Conservation (phyloP, 2,888 invertebrate genomes). For the Synanthedon tipuliformis region DNA sequence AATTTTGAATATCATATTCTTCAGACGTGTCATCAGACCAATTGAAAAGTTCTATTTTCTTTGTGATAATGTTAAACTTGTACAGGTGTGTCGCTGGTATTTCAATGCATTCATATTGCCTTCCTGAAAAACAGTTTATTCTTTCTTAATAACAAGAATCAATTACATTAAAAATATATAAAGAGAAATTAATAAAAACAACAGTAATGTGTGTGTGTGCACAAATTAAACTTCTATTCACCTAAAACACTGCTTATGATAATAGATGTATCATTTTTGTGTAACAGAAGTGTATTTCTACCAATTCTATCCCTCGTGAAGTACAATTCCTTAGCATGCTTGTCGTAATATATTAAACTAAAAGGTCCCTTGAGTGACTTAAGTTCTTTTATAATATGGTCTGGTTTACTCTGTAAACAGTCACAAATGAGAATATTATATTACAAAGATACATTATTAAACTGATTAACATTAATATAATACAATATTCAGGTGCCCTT, state of each 20-base stretch:
- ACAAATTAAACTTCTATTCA: constrained; percentile 15
- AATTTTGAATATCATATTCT: constrained; percentile 23
- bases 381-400: constrained; percentile 55
- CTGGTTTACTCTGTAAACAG: constrained; percentile 8
- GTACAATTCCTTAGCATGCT: constrained; percentile 70
- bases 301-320: constrained; percentile 90
- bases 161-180: background rate
- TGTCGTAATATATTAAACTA: constrained; percentile 82
- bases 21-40: constrained; percentile 32
- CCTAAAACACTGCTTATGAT: constrained; percentile 69
- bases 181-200: background rate
- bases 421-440: constrained; percentile 38
- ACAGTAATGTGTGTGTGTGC: background rate
- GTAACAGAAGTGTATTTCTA: constrained; percentile 82
- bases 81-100: constrained; percentile 74
- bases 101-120: constrained; percentile 65
- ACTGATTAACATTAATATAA: too few species aligned
- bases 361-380: constrained; percentile 82
- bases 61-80: constrained; percentile 47
- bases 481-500: too few species aligned
- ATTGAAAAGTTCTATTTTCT: constrained; percentile 28
- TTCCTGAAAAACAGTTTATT: constrained; percentile 24
- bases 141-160: background rate
- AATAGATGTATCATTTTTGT: constrained; percentile 43
- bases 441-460: too few species aligned